Conservation (phyloP, 2,113 vertebrate genomes). For the Anoura caudifer region DNA sequence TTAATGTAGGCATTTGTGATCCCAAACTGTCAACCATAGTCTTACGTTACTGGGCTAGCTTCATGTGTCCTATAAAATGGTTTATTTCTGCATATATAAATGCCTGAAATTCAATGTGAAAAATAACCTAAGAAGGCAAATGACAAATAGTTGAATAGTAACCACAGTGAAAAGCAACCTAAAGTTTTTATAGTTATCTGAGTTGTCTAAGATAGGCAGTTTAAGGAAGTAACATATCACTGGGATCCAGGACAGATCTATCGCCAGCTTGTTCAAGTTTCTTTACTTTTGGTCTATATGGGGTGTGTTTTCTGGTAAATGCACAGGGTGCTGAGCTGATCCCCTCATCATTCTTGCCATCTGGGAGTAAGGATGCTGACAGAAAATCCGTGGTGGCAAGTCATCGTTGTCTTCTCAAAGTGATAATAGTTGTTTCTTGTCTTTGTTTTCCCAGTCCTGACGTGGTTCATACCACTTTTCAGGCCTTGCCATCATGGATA, state of each 20-base stretch:
- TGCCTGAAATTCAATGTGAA: slow-evolving; percentile 35
- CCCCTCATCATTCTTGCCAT: not conserved
- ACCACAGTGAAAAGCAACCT: not conserved
- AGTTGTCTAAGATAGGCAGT: not conserved
- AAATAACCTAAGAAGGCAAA: slow-evolving; percentile 48
- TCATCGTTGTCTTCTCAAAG: not conserved
- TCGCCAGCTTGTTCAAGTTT: not conserved
- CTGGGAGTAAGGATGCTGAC: not conserved
- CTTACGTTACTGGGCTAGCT: not conserved
- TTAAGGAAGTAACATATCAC: not conserved
- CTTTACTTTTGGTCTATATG: not conserved
- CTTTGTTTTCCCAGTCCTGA: not conserved
- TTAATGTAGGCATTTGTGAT: not conserved
- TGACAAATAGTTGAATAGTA: not conserved
- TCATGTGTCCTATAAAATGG: slow-evolving; percentile 14
- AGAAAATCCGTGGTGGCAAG: not conserved
- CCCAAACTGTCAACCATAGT: not conserved
- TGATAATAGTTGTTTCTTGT: not conserved
- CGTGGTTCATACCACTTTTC: not conserved
- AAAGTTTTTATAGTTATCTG: not conserved
- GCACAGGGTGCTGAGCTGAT: not conserved
- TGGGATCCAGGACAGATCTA: not conserved
- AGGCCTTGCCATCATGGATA: not conserved
- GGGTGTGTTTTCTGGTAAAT: not conserved
- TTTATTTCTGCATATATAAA: slow-evolving; percentile 46